Conservation (phyloP, 2,113 vertebrate species). For the Isichthys henryi region DNA sequence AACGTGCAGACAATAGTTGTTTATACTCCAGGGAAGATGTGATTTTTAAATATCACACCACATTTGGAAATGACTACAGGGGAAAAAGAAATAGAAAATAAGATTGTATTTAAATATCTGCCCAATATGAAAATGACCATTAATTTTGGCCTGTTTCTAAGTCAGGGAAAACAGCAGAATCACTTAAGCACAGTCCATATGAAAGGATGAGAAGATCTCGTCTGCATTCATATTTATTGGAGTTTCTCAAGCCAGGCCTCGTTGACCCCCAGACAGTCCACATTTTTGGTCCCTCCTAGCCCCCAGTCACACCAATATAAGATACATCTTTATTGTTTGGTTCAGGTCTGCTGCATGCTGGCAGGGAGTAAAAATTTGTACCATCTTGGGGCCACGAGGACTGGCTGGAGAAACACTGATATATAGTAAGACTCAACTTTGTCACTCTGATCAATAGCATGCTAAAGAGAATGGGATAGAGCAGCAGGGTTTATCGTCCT, state of each 20-base stretch:
- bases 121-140: background rate
- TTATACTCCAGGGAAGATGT: constrained; percentile 4
- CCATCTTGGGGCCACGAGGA: background rate
- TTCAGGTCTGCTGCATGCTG: background rate
- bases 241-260: background rate
- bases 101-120: background rate
- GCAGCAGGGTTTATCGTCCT: background rate
- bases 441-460: background rate
- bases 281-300: background rate
- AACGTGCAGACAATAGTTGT: constrained; percentile 1
- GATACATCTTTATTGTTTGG: background rate
- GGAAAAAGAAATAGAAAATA: background rate
- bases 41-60: constrained; percentile 20
- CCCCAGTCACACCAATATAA: background rate
- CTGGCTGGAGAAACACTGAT: background rate
- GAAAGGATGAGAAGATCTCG: background rate
- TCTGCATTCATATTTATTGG: background rate
- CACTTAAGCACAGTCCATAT: background rate
- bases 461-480: background rate
- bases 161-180: background rate
- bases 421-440: background rate
- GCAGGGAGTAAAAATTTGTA: background rate
- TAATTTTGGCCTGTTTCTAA: background rate
- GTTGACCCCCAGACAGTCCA: background rate
- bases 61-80: constrained; percentile 6